Evolutionary conservation across 2,797 vertebrate genomes (phyloP), one percentile per base, ranked within the genome.

Genomic region (Lophius americanus): DNA sequence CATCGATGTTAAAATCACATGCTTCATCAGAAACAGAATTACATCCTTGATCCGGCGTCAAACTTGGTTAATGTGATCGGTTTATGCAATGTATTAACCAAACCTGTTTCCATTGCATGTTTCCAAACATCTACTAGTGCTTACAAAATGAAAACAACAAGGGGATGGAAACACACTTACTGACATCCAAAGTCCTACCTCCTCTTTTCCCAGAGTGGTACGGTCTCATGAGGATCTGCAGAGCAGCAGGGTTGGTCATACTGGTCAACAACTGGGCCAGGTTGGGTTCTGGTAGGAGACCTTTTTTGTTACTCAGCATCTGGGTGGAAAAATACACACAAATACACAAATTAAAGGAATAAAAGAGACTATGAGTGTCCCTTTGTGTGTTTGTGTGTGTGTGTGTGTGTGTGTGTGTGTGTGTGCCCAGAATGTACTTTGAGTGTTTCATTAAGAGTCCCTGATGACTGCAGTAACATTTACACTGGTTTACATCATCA

Each of bases 211-310:
- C 91, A 7, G 92, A 88, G 72, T 95, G 88, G 81, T 95, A 96
- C 8, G 96, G 96, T 68, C 96, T 95, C 86, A 98, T 93, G 42
- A 98, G 94, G 82, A 98, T 95, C 75, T 98, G 97, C 78, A 98
- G 84, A 90, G 96, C 96, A 3, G 97, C 96, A 3, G 97, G 98
- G 32, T 97, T 98, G 76, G 95, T 97, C 75, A 99, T 94, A 80
- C 96, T 98, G 71, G 95, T 98, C 92, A 98, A 90, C 64, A 98
- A 94, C 91, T 99, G 97, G 51, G 95, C 93, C 3, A 97, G 91
- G 73, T 96, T 98, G 23, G 97, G 97, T 81, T 98, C 97, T 50
- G 97, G 97, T 53, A 99, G 92, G 68, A 98, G 92, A 38, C 96
- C 97, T 81, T 97, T 98, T 81, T 94, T 96, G 56, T 93, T 96